phyloP scores from a whole-genome alignment of 2,113 vertebrate species.

The Daboia siamensis region DNA sequence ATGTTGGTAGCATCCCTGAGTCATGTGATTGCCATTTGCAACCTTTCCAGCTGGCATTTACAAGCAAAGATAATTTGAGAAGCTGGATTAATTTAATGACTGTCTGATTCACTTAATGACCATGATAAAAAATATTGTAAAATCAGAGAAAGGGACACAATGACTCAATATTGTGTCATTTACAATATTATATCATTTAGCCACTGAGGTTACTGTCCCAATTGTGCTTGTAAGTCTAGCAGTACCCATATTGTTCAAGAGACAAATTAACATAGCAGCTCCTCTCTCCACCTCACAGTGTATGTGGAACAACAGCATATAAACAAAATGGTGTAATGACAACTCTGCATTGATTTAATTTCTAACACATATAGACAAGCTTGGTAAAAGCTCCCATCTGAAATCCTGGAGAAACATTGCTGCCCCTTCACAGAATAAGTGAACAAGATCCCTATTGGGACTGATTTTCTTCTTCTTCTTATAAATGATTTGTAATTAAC shows the following conservation, averaged over 20 bases:
- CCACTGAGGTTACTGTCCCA: background rate
- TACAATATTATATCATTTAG: background rate
- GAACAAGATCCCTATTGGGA: background rate
- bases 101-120: background rate
- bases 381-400: background rate
- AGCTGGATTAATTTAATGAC: background rate
- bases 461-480: background rate
- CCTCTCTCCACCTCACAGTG: background rate
- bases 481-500: background rate
- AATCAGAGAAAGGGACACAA: background rate
- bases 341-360: background rate
- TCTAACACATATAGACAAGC: background rate
- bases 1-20: background rate
- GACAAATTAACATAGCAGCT: too few species aligned
- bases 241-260: background rate
- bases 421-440: background rate
- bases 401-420: background rate
- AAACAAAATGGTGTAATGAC: background rate
- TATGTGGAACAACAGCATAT: background rate
- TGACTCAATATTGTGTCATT: too few species aligned
- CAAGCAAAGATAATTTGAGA: background rate
- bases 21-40: background rate
- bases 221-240: background rate
- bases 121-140: background rate
- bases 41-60: background rate